Base-by-base conservation (phyloP, 2,113 vertebrate species). In the Nerophis lumbriciformis region DNA sequence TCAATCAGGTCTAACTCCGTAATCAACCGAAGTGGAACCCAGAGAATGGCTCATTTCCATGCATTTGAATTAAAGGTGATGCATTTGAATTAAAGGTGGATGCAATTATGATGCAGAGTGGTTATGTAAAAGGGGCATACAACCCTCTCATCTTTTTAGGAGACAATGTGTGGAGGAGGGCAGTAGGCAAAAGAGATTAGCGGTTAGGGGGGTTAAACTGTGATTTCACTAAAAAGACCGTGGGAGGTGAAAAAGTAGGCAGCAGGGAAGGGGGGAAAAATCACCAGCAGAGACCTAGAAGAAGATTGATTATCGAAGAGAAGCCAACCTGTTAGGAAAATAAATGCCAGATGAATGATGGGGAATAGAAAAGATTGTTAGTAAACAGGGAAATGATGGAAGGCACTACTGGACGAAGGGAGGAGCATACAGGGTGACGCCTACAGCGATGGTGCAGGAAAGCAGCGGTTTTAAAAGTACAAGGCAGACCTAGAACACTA, bases 101-200 rank as follows among this genome's bases (percentile, higher is more conserved):
- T 36, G 63, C 68, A 66, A 50, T 57, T 44, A 37, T 37, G 73
- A 48, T 6, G 68, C 73, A 60, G 64, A 68, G 63, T 56, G 63
- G 52, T 68, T 63, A 54, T 69, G 66, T 73, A 57, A 69, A 69
- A 86, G 79, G 49, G 7, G 49, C 49, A 79, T 61, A 69, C 59
- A 62, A 79, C 76, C 71, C 73, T 71, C 73, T 87, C 74, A 76
- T 85, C 77, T 85, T 87, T 85, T 76, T 66, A 39, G 65, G 83
- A 83, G 79, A 80, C 71, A 77, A 77, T 68, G 79, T 72, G 88
- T 91, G 83, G 90, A 39, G 53, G 38, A 4, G 14, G 38, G 38
- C 6, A 5, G 55, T 13, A 19, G 16, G 42, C 13, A 13, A 28
- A 45, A 45, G 42, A 87, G 83, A 87, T 85, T 81, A 83, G 83